phyloP scores from a whole-genome alignment of 2,888 invertebrate species.

The Eucera pruinosa region DNA sequence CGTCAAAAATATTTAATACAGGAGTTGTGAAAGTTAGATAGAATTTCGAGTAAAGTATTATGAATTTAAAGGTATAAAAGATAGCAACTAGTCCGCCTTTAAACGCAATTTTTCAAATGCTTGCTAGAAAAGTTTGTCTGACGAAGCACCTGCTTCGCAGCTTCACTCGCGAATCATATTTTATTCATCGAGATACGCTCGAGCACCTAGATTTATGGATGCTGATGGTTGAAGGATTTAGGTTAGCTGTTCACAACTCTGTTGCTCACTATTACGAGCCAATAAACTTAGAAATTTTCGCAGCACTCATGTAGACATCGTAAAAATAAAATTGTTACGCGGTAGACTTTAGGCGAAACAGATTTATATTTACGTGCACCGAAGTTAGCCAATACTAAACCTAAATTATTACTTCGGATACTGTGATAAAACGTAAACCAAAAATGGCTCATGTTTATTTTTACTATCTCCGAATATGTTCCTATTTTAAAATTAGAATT shows the following conservation, averaged over 20 bases:
- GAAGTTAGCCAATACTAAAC: no score
- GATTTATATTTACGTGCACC: background rate
- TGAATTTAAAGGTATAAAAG: background rate
- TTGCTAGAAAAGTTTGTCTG: background rate
- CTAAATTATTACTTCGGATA: no score
- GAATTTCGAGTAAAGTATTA: background rate
- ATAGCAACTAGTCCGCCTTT: background rate
- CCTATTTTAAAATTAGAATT: no score
- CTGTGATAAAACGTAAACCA: no score
- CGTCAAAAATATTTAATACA: background rate
- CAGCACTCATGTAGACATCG: no score
- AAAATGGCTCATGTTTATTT: no score
- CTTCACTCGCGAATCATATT: conserved; percentile 17
- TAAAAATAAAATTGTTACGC: background rate
- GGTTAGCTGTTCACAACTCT: background rate
- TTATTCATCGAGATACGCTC: conserved; percentile 11
- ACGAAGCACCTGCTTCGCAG: background rate
- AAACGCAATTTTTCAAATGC: background rate
- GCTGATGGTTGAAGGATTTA: background rate
- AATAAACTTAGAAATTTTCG: background rate
- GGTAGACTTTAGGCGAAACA: no score
- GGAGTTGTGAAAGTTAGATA: background rate
- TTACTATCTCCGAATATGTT: no score
- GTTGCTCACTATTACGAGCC: background rate
- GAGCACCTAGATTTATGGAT: background rate